Conservation (phyloP, 1,140 invertebrate species). For the Scaptomyza hsui region DNA sequence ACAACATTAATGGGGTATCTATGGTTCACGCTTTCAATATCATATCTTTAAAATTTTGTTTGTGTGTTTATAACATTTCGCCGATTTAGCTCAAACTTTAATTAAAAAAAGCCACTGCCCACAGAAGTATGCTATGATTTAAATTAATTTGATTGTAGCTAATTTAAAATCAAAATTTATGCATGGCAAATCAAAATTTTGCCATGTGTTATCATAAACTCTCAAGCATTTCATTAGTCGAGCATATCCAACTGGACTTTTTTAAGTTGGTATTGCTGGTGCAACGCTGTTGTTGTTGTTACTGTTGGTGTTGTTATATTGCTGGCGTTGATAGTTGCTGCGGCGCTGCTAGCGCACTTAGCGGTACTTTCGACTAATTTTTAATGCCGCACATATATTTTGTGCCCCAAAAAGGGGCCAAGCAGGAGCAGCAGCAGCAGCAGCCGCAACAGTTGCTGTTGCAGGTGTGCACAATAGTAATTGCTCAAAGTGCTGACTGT, state of each 20-base stretch:
- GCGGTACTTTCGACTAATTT: slow-evolving; percentile 78
- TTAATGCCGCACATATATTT: slow-evolving; percentile 70
- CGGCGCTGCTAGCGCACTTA: slow-evolving; percentile 66
- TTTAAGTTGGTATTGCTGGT: slow-evolving; percentile 4
- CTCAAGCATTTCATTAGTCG: too few species aligned
- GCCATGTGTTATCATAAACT: too few species aligned
- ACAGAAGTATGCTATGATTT: too few species aligned
- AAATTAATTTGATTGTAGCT: too few species aligned
- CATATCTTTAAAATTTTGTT: too few species aligned
- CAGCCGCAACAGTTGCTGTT: neutral
- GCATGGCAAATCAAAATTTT: too few species aligned
- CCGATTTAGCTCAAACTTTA: too few species aligned
- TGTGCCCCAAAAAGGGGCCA: slow-evolving; percentile 29
- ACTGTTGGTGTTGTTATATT: slow-evolving; percentile 1
- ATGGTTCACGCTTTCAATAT: too few species aligned
- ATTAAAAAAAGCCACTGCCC: too few species aligned
- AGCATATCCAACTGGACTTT: neutral
- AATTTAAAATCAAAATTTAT: too few species aligned
- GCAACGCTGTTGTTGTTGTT: slow-evolving; percentile 1
- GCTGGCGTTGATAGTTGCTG: slow-evolving; percentile 61
- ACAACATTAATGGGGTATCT: neutral
- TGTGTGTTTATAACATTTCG: too few species aligned
- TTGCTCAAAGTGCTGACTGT: slow-evolving; percentile 50
- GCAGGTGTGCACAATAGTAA: slow-evolving; percentile 67
- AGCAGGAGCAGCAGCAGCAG: neutral